A percentile compares a stretch with the other conserved stretches of the same genome.
Evolutionary conservation across 2,888 invertebrate species (phyloP).

Genomic region (Drosophila histrio): DNA sequence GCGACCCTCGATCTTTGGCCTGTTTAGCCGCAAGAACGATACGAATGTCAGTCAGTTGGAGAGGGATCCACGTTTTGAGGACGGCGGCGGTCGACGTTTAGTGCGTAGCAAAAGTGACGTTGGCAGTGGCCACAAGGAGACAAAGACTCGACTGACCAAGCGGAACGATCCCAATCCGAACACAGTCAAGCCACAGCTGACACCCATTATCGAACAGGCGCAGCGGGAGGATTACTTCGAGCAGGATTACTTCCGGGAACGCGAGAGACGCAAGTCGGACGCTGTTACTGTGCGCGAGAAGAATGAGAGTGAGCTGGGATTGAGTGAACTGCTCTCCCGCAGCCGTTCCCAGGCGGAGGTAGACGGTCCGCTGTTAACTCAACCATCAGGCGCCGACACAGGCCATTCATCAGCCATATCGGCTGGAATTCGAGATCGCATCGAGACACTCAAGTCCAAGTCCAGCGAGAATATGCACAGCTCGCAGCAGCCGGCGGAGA

Average conservation of each 20-base stretch:
- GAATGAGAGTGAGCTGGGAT: slow-evolving; percentile 76
- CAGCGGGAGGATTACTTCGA: slow-evolving; percentile 88
- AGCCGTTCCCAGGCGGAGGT: slow-evolving; percentile 75
- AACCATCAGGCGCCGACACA: not conserved
- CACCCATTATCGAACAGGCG: slow-evolving; percentile 91
- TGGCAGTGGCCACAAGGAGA: slow-evolving; percentile 82
- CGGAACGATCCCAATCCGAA: slow-evolving; percentile 54
- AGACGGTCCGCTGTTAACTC: slow-evolving; percentile 84
- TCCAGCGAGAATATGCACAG: slow-evolving; percentile 88
- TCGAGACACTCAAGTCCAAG: slow-evolving; percentile 81
- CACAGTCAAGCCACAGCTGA: slow-evolving; percentile 86
- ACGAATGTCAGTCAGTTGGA: slow-evolving; percentile 84
- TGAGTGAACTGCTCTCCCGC: slow-evolving; percentile 76
- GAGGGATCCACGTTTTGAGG: slow-evolving; percentile 84
- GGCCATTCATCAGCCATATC: slow-evolving; percentile 76
- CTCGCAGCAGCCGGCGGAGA: slow-evolving; percentile 89
- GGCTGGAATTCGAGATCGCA: slow-evolving; percentile 82
- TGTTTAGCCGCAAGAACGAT: slow-evolving; percentile 87
- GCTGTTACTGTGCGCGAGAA: slow-evolving; percentile 82
- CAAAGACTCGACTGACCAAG: slow-evolving; percentile 57
- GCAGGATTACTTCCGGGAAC: slow-evolving; percentile 83
- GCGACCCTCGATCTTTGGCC: slow-evolving; percentile 88
- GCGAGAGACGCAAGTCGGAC: slow-evolving; percentile 82
- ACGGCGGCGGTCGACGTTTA: slow-evolving; percentile 85
- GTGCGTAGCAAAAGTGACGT: slow-evolving; percentile 88